Conservation (phyloP, 1,140 invertebrate species). For the Rhagoletis pomonella region DNA sequence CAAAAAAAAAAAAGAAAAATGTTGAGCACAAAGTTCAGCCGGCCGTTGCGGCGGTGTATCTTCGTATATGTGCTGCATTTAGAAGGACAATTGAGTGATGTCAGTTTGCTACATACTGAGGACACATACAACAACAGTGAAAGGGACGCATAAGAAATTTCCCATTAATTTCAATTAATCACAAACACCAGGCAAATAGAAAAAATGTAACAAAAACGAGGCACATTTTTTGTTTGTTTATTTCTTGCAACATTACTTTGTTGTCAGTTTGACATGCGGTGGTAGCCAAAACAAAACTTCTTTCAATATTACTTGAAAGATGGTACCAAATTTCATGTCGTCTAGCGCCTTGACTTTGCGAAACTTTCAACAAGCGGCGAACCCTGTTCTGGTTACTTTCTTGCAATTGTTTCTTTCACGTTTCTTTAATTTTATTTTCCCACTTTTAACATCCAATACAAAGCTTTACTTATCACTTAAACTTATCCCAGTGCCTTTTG, state of each 20-base stretch:
- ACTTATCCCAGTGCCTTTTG: background rate
- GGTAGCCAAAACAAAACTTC: background rate
- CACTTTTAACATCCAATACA: background rate
- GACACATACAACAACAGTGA: background rate
- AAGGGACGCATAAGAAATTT: conserved; percentile 11
- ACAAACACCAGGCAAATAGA: background rate
- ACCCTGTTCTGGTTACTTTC: no score
- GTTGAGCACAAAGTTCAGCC: background rate
- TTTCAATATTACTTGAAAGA: background rate
- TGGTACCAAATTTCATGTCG: background rate
- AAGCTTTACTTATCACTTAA: conserved; percentile 20
- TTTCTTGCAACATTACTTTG: conserved; percentile 6
- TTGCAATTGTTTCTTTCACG: no score
- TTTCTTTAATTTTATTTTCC: background rate
- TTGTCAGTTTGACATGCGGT: conserved; percentile 21
- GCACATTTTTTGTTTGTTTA: background rate
- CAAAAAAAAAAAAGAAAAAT: background rate
- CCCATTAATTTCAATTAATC: conserved; percentile 51
- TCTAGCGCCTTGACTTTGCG: background rate
- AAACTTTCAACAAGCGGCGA: no score
- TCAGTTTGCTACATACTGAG: background rate
- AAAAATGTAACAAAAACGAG: background rate
- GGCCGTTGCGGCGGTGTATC: background rate
- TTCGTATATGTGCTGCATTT: background rate
- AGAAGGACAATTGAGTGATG: conserved; percentile 37